Percentiles rank a stretch among this genome's conserved stretches.
Conservation (phyloP, 1,140 invertebrate species). For the Trichomalopsis sarcophagae region DNA sequence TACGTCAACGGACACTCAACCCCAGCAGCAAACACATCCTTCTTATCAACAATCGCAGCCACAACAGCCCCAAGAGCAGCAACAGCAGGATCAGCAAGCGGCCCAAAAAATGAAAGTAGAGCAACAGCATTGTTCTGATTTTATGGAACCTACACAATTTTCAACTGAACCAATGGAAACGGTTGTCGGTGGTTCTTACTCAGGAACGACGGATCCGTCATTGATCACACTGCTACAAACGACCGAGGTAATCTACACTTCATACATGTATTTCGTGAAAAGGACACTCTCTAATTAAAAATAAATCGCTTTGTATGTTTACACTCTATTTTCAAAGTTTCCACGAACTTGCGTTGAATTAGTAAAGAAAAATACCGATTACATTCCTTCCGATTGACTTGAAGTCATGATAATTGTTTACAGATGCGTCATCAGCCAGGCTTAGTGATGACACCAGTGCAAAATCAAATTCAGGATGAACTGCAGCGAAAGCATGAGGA, state of each 20-base stretch:
- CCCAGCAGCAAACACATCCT: conserved; percentile 51
- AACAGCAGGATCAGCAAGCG: conserved; percentile 56
- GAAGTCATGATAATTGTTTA: not conserved
- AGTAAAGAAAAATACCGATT: not conserved
- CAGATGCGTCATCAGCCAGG: conserved; percentile 74
- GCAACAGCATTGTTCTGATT: conserved; percentile 57
- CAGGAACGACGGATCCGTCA: conserved; percentile 62
- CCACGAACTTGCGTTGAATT: no score
- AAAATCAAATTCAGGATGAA: conserved; percentile 82
- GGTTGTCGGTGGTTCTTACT: conserved; percentile 72
- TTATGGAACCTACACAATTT: conserved; percentile 79
- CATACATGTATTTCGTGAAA: not conserved
- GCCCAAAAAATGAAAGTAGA: conserved; percentile 54
- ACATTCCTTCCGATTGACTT: not conserved
- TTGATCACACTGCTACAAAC: conserved; percentile 62
- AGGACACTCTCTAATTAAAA: no score
- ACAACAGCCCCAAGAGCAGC: conserved; percentile 19
- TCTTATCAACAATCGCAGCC: conserved; percentile 56
- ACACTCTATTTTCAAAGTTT: no score
- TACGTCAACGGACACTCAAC: conserved; percentile 10
- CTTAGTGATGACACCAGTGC: conserved; percentile 77
- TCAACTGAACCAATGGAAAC: conserved; percentile 79
- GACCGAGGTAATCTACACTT: conserved; percentile 57
- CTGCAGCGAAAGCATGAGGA: conserved; percentile 89
- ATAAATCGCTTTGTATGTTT: not conserved